Conservation (phyloP, 30 jellyfish, hydroid and myxozoan genomes). For the Hydractinia echinata region DNA sequence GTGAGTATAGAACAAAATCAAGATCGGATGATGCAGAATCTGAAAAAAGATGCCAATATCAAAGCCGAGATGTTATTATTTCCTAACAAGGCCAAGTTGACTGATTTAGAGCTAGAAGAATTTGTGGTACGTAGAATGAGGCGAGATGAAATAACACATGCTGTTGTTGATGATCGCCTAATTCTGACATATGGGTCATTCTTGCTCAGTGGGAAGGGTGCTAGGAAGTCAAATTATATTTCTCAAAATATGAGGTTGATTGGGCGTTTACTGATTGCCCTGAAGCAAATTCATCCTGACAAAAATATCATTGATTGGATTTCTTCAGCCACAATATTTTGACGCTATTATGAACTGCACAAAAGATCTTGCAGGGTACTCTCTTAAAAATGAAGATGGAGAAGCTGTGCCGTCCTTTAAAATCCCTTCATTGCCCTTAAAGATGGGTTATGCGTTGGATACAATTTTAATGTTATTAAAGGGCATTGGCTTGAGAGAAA, state of each 20-base stretch:
- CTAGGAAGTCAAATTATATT: conserved; percentile 27
- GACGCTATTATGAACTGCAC: conserved; percentile 28
- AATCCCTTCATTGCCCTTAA: conserved; percentile 25
- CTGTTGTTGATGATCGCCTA: conserved; percentile 20
- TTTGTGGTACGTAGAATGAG: conserved; percentile 31
- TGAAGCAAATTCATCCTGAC: conserved; percentile 6
- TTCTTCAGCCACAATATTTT: conserved; percentile 28
- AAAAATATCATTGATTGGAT: conserved; percentile 15
- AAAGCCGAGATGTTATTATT: conserved; percentile 48
- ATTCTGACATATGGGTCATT: conserved; percentile 38
- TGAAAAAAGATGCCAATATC: background rate
- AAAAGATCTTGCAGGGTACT: conserved; percentile 27
- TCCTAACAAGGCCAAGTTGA: conserved; percentile 12
- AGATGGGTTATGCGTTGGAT: conserved; percentile 28
- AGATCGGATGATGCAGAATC: background rate
- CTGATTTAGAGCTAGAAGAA: conserved; percentile 8
- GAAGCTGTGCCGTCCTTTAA: conserved; percentile 30
- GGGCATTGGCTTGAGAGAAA: conserved; percentile 27
- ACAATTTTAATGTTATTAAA: conserved; percentile 21
- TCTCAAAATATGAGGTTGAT: conserved; percentile 46
- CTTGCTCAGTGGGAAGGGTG: conserved; percentile 28
- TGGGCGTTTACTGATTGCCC: conserved; percentile 32
- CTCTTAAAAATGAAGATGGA: background rate
- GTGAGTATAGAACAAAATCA: conserved; percentile 30
- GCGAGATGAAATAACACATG: conserved; percentile 32